These are phyloP conservation scores for Rhagonycha fulva DNA, from an alignment of 2,888 invertebrate species.

Conservation along the genomic window DNA sequence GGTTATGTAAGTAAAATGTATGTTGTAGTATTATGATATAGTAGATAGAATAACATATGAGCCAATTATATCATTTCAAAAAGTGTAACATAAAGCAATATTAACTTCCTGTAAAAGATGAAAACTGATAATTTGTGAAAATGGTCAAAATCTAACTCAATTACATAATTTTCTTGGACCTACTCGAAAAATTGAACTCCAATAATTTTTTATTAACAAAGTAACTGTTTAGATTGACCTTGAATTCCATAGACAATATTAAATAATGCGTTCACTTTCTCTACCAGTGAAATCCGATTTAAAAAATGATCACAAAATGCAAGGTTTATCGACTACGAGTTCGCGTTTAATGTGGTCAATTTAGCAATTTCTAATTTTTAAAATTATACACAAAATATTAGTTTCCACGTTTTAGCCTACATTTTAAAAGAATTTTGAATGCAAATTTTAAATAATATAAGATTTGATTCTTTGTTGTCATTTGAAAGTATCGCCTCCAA, in stretches of 20 bases:
- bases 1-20: neutral
- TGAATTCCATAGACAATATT: neutral
- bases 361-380: neutral
- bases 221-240: neutral
- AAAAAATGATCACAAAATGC: neutral
- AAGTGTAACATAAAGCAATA: no score
- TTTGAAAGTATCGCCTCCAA: neutral
- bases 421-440: neutral
- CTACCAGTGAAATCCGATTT: neutral
- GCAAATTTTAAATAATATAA: neutral
- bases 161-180: neutral
- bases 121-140: neutral
- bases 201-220: neutral
- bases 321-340: neutral
- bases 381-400: neutral
- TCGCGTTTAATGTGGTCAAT: neutral
- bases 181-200: neutral
- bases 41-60: neutral
- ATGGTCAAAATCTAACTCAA: no score
- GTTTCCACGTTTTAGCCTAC: neutral
- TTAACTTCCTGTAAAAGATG: neutral
- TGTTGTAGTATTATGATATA: neutral
- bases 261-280: conserved; percentile 1
- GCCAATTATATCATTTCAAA: neutral
- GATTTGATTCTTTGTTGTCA: neutral